These are phyloP conservation scores for Sus cebifrons DNA, from an alignment of 2,797 vertebrate species.

Conservation along the genomic window DNA sequence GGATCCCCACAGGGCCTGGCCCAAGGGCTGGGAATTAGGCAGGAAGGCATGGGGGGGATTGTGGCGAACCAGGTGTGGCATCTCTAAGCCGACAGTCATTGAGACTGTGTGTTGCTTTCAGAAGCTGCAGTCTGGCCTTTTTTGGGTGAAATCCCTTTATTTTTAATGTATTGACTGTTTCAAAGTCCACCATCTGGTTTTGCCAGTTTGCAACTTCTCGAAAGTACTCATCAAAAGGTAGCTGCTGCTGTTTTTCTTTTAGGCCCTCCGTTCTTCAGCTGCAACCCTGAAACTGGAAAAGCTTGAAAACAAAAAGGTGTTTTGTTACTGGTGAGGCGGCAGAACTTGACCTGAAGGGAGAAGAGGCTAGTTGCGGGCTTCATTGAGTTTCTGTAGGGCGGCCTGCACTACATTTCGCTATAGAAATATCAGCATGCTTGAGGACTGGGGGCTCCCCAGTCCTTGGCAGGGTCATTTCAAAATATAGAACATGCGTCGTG, in stretches of 20 bases:
- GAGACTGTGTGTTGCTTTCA: background rate
- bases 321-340: background rate
- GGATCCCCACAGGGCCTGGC: background rate
- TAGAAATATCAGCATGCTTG: background rate
- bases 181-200: background rate
- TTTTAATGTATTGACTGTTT: background rate
- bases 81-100: background rate
- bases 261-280: background rate
- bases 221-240: background rate
- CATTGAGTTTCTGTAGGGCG: rapidly evolving
- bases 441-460: background rate
- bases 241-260: constrained; percentile 3
- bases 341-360: background rate
- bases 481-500: background rate
- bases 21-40: background rate
- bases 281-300: background rate
- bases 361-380: background rate
- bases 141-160: background rate
- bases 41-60: background rate
- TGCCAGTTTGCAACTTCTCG: background rate
- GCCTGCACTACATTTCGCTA: rapidly evolving
- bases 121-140: background rate
- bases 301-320: background rate
- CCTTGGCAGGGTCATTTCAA: background rate
- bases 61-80: background rate